Base-by-base conservation (phyloP, 2,888 invertebrate genomes). In the Volucella bombylans region DNA sequence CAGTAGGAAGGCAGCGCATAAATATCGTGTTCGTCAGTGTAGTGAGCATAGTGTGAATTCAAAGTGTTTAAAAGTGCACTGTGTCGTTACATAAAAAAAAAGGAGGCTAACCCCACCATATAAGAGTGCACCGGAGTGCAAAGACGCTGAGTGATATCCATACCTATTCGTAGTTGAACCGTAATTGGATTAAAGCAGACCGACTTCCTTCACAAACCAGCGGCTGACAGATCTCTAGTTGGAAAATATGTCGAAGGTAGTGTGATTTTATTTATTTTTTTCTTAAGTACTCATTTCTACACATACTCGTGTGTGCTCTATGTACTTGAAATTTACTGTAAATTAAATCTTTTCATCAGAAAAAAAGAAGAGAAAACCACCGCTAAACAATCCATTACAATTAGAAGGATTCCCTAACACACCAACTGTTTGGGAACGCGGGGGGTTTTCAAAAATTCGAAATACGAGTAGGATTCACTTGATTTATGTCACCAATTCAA, bases 141-240 rank as follows among this genome's bases (percentile, higher is more conserved):
- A 55, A 68, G 55, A 55, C 31, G 39, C 67, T 78, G 18, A 31
- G 71, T 43, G 38, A 61, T 64, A 76, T 41, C 38, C 39, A 31
- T 61, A 72, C 69, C 64, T 69, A 69, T 47, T 6, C 31, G 31
- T 31, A 6, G 4, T 73, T 82, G 81, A 82, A 77, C 81, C 73
- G 74, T 86, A 86, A 81, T 86, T 86, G 86, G 86, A 86, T 86
- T 86, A 78, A 76, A 71, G 59, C 55, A 47, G 45, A 61, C 61
- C 62, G 82, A 68, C 38, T 41, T 15, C 41, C 23, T 6, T 23
- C 38, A 54, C 43, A 50, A 38, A 39, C 59, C 18, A 23, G 23
- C 31, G 64, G 31, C 43, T 38, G n/a, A 55, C 45, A 43, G 38
- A 6, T 54, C 15, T 67, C 39, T 54, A 50, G 39, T 69, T 61